Conservation (phyloP, 2,888 invertebrate genomes). For the Ligdia adustata region DNA sequence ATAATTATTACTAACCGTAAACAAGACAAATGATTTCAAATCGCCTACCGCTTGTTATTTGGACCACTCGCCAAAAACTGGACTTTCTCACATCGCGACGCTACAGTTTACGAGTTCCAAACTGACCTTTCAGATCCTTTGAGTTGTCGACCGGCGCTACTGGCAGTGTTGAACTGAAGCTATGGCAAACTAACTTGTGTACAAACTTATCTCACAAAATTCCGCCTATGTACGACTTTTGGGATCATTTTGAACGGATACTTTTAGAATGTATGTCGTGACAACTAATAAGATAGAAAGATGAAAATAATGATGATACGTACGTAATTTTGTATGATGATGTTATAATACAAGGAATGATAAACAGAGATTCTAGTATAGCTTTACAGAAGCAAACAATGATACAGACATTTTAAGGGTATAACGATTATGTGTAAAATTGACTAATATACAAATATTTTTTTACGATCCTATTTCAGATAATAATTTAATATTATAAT, state of each 20-base stretch:
- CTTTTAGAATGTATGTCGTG: not conserved
- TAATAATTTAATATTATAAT: too few species aligned
- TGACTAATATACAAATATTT: too few species aligned
- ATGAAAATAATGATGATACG: not conserved
- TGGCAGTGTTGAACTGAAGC: too few species aligned
- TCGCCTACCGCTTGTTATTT: not conserved
- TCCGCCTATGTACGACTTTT: not conserved
- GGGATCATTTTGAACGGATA: constrained; percentile 1
- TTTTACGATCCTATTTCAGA: too few species aligned
- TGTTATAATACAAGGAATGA: too few species aligned
- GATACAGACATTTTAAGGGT: too few species aligned
- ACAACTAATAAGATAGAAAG: not conserved
- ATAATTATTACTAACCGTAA: not conserved
- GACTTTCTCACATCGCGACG: constrained; percentile 34
- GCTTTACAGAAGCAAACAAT: too few species aligned
- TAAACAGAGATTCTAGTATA: too few species aligned
- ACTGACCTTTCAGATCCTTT: constrained; percentile 48
- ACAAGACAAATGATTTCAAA: not conserved
- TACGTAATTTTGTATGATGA: not conserved
- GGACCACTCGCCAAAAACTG: constrained; percentile 11
- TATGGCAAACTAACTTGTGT: constrained; percentile 4
- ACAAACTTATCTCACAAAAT: constrained; percentile 1
- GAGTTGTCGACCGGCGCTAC: constrained; percentile 32
- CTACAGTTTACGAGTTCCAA: constrained; percentile 47
- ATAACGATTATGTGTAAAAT: too few species aligned